Evolutionary conservation across 2,797 vertebrate species (phyloP), one percentile per base, ranked within the genome.

Genomic region (Channallabes apus): DNA sequence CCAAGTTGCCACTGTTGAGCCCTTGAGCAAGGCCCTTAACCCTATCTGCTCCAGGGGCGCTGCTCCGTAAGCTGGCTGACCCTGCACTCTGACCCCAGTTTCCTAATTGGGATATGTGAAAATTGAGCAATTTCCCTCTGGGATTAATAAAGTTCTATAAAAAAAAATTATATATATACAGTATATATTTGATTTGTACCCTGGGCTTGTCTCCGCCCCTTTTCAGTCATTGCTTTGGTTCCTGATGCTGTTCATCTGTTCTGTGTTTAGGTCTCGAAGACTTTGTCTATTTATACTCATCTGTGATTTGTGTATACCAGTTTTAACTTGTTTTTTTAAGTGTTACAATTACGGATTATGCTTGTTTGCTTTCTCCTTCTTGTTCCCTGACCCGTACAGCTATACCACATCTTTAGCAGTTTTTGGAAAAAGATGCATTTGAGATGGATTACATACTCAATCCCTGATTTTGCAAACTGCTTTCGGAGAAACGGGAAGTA

Each of bases 351-450:
- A 78, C 15, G 32, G 35, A 80, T 46, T 46, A 80, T 2, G 6
- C 61, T 27, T 65, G 78, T 80, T 80, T 80, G n/a, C 38, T 27
- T 80, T 65, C 38, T 64, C 24, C 59, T 64, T 80, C 59, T 61
- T 62, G 77, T 64, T 17, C 61, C 27, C 4, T 27, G 22, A 18
- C 24, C 59, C 38, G 14, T 46, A 9, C 35, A 27, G n/a, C 59
- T 18, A 46, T 46, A 41, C 62, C 32, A 46, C 22, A 46, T 61
- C 56, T 7, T 5, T 32, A 18, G 58, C 59, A 46, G 35, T n/a
- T 59, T 32, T 32, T 38, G 11, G 46, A 51, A 54, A 51, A 54
- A 72, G 20, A n/a, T 1, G 69, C 12, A 72, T 22, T 54, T 56
- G n/a, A 56, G n/a, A 76, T 20, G 51, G 73, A 76, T 76, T 56